Percentiles rank a stretch among this genome's conserved stretches.
Evolutionary conservation across 2,888 invertebrate genomes (phyloP).

Genomic region (Choreutis nemorana): DNA sequence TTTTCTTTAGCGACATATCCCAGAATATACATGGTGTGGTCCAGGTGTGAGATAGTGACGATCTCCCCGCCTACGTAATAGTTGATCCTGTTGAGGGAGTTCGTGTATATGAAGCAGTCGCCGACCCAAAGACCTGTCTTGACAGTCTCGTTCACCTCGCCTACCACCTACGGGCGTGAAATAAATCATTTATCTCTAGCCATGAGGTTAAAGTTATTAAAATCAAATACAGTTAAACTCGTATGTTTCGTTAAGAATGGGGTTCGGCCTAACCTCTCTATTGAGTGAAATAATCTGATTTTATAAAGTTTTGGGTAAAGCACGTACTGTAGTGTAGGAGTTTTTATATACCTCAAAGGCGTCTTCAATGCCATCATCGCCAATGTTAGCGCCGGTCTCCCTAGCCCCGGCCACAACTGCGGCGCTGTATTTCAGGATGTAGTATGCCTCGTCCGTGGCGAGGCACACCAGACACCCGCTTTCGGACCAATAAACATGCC

Average conservation of each 20-base stretch:
- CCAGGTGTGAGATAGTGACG: slow-evolving; percentile 97
- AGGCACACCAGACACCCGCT: slow-evolving; percentile 92
- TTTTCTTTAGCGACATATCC: slow-evolving; percentile 98
- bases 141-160: slow-evolving; percentile 90
- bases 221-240: too few species aligned
- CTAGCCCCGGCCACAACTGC: slow-evolving; percentile 80
- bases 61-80: slow-evolving; percentile 99
- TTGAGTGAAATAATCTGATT: too few species aligned
- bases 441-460: slow-evolving; percentile 95
- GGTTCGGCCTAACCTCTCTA: too few species aligned
- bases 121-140: slow-evolving; percentile 98
- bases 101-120: slow-evolving; percentile 99
- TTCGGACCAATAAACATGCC: slow-evolving; percentile 96
- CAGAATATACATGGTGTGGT: slow-evolving; percentile 95
- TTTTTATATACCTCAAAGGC: slow-evolving; percentile 85
- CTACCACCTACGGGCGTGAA: slow-evolving; percentile 76
- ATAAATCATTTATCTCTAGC: too few species aligned
- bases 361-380: slow-evolving; percentile 94
- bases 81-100: slow-evolving; percentile 95
- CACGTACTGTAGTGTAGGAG: too few species aligned
- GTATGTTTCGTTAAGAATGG: too few species aligned
- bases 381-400: slow-evolving; percentile 78
- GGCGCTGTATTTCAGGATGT: slow-evolving; percentile 87
- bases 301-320: too few species aligned
- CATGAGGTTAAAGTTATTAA: too few species aligned